These are phyloP conservation scores for Parotocinclus haroldoi DNA, from an alignment of 2,797 vertebrate genomes.

Conservation along the genomic window DNA sequence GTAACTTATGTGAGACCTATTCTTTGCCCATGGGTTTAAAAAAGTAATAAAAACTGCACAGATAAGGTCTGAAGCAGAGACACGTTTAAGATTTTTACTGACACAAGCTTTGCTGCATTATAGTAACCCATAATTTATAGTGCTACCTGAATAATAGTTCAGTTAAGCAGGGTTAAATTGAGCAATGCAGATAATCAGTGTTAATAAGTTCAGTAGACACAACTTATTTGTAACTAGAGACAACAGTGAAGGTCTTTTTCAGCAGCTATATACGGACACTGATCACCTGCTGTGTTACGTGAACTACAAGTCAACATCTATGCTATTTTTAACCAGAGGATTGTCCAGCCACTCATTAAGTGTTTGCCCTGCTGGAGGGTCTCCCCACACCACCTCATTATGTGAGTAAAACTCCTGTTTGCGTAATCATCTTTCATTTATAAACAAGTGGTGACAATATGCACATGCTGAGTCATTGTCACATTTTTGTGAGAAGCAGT, in stretches of 20 bases:
- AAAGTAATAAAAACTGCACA: no score
- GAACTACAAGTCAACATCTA: conserved; percentile 6
- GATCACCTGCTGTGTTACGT: not conserved
- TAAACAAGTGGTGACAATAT: conserved; percentile 24
- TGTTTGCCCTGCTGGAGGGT: conserved; percentile 16
- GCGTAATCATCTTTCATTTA: conserved; percentile 21
- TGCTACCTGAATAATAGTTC: no score
- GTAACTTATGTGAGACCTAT: conserved; percentile 7
- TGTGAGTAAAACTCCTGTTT: conserved; percentile 33
- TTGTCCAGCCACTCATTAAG: conserved; percentile 21
- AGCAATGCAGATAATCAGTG: no score
- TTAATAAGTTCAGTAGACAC: no score
- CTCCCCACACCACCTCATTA: conserved; percentile 2
- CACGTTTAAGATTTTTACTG: no score
- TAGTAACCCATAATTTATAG: no score
- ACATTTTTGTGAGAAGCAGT: conserved; percentile 21
- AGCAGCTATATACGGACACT: not conserved
- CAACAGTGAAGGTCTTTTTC: no score
- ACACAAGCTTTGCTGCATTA: no score
- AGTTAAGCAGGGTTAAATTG: no score
- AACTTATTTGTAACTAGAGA: no score
- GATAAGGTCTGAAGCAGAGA: not conserved
- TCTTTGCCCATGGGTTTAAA: not conserved
- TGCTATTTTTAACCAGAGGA: conserved; percentile 4
- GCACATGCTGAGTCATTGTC: conserved; percentile 34